phyloP scores from a whole-genome alignment of 2,113 vertebrate species.

The Brachyhypopomus occidentalis region DNA sequence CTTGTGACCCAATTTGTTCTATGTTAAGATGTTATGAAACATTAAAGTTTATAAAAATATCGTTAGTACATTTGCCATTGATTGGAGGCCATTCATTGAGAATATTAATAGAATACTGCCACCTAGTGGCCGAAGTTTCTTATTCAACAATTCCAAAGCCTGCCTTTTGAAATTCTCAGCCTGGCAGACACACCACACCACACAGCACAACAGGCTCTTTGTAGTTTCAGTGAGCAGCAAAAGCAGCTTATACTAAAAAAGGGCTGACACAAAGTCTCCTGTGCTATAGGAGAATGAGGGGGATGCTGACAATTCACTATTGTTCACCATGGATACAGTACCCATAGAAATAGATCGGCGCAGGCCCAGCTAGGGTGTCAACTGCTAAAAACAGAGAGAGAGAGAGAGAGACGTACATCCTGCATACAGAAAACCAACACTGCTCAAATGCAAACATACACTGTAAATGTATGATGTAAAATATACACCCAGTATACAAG shows the following conservation, averaged over 20 bases:
- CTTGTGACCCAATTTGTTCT: background rate
- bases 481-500: background rate
- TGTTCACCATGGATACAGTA: background rate
- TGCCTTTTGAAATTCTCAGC: background rate
- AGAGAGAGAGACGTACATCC: no score
- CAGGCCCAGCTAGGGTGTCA: background rate
- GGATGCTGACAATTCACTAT: background rate
- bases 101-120: background rate
- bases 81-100: background rate
- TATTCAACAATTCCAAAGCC: background rate
- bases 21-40: background rate
- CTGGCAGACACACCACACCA: background rate
- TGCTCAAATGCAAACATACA: no score
- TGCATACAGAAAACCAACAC: background rate
- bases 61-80: background rate
- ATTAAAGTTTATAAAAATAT: background rate
- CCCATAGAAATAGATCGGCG: background rate
- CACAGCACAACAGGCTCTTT: constrained; percentile 8
- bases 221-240: constrained; percentile 1
- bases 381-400: background rate
- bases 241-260: constrained; percentile 1
- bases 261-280: background rate
- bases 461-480: no score
- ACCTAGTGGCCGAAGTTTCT: constrained; percentile 17
- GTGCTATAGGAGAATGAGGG: background rate